phyloP scores from a whole-genome alignment of 2,888 invertebrate species.

The Leptopilina drosophilae region DNA sequence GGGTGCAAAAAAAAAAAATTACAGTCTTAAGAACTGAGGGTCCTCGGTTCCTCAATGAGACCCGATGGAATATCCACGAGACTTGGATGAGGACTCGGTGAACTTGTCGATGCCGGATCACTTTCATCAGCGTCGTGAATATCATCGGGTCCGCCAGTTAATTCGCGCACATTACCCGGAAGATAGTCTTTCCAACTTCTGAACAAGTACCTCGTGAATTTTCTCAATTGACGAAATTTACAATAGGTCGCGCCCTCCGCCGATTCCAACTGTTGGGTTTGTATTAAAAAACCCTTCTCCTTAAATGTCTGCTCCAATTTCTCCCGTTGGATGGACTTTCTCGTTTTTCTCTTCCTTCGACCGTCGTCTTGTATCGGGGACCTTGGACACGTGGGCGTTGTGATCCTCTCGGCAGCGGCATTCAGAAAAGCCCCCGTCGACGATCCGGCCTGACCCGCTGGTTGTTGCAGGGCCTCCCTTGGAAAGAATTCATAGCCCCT shows the following conservation, averaged over 20 bases:
- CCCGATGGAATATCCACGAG: constrained; percentile 63
- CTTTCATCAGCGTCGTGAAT: constrained; percentile 62
- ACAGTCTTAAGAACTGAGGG: constrained; percentile 55
- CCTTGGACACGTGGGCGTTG: constrained; percentile 65
- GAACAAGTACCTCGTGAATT: constrained; percentile 93
- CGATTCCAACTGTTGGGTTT: constrained; percentile 94
- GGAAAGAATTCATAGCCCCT: constrained; percentile 88
- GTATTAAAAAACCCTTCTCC: constrained; percentile 94
- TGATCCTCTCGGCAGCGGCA: constrained; percentile 79
- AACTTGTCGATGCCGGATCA: constrained; percentile 39
- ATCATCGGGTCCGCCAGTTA: constrained; percentile 63
- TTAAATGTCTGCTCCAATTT: constrained; percentile 95
- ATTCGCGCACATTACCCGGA: constrained; percentile 83
- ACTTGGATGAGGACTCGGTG: constrained; percentile 57
- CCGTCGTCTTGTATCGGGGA: constrained; percentile 66
- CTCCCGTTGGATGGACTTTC: constrained; percentile 90
- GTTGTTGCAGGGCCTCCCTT: constrained; percentile 83
- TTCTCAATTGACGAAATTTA: constrained; percentile 92
- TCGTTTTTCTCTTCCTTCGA: constrained; percentile 85
- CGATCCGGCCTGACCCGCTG: constrained; percentile 77
- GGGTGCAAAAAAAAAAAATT: constrained; percentile 12
- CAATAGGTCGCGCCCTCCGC: constrained; percentile 96
- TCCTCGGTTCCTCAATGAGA: constrained; percentile 67
- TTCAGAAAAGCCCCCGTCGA: constrained; percentile 77
- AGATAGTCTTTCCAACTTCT: constrained; percentile 96